Evolutionary conservation across 2,113 vertebrate species (phyloP), one percentile per base, ranked within the genome.

Genomic region (Scomber japonicus): DNA sequence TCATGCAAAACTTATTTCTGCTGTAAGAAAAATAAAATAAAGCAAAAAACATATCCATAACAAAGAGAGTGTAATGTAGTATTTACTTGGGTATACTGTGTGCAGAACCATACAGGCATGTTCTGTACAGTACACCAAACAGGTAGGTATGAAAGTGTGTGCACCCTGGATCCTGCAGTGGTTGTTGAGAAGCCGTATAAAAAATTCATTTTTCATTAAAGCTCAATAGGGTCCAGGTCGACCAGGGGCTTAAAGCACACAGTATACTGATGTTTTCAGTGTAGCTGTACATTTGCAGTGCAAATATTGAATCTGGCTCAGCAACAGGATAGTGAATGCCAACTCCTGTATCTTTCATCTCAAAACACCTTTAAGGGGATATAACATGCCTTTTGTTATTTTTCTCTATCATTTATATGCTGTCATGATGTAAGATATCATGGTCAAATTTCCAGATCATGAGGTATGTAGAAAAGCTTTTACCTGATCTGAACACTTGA

Each of bases 181-280:
- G 30, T n/a, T 16, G 21, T 66, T 63, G 40, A 55, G 46, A 48
- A 61, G 40, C 70, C 4, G 27, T 17, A 65, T 69, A 9, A 61
- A 82, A 75, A 67, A 78, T 49, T 31, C 3, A 70, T 78, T 4
- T 71, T 53, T 66, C 60, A 56, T 59, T n/a, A 0, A 6, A 67
- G 62, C 19, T 62, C 53, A 16, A 49, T 64, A 13, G 49, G 19
- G 59, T 16, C 50, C 27, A 7, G 59, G 66, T n/a, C 24, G 66
- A 64, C 31, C 21, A 1, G 24, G 30, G 51, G 56, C 67, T 68
- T 48, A 19, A 62, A 72, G 56, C 64, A 62, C 24, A 65, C 4
- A 24, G 40, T 54, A 12, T 27, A 56, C 35, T 40, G 35, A 40
- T 40, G 35, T 40, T 40, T 40, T 7, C 35, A 40, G 35, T 40